These are phyloP conservation scores for Diacarnus erythraeanus DNA, from an alignment of 37 sponge, comb jelly and placozoan species.

Conservation along the genomic window DNA sequence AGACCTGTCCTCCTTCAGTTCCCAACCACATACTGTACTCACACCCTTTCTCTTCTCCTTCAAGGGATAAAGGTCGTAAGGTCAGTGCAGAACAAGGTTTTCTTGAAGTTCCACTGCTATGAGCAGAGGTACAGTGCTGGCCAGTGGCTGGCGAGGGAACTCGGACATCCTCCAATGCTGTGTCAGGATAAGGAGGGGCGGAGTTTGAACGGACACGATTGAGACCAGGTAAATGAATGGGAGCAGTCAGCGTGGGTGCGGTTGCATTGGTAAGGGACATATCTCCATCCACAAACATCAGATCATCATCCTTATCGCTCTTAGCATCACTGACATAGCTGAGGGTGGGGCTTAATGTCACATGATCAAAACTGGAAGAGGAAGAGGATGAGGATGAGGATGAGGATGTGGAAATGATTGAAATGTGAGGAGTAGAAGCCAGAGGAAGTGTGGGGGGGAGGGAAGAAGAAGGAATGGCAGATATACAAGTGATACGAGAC, in stretches of 20 bases:
- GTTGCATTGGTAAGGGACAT: neutral
- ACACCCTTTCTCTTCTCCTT: neutral
- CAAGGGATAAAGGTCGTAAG: conserved; percentile 10
- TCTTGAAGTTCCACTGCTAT: neutral
- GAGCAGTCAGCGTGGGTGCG: neutral
- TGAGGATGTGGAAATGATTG: neutral
- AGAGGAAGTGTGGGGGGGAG: neutral
- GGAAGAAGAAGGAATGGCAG: conserved; percentile 30
- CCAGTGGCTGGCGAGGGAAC: neutral
- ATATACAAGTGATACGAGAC: conserved; percentile 56
- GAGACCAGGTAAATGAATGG: conserved; percentile 14
- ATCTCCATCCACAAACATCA: neutral
- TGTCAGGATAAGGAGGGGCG: conserved; percentile 14
- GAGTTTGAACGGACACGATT: conserved; percentile 49
- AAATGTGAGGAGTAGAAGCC: neutral
- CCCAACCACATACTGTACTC: conserved; percentile 73
- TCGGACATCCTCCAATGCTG: neutral
- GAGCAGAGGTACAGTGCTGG: neutral
- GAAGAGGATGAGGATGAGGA: neutral
- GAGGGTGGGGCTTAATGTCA: conserved; percentile 6
- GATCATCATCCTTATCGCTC: conserved; percentile 5
- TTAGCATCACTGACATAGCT: neutral
- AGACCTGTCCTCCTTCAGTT: conserved; percentile 51
- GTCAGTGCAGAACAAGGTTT: conserved; percentile 44
- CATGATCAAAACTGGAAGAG: neutral